phyloP scores from a whole-genome alignment of 2,797 vertebrate genomes.

The Emydoidea blandingii region DNA sequence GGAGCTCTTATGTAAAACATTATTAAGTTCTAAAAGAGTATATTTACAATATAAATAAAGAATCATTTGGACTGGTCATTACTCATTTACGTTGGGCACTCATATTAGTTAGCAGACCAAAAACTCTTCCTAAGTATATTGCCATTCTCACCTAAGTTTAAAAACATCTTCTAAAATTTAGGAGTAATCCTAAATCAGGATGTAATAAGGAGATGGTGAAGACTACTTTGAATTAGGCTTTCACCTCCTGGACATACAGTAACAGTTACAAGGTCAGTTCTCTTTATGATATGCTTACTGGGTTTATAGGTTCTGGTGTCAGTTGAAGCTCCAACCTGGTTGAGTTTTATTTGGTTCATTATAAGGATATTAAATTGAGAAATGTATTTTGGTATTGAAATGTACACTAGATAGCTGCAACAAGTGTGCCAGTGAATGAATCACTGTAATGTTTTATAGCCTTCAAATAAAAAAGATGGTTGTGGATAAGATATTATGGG shows the following conservation, averaged over 20 bases:
- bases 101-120: neutral
- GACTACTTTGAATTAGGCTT: constrained; percentile 7
- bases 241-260: neutral
- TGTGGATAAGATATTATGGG: neutral
- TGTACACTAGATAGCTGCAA: constrained; percentile 49
- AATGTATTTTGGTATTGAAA: constrained; percentile 62
- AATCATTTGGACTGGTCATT: neutral
- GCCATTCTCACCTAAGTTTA: neutral
- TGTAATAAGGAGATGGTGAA: neutral
- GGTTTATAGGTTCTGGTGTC: constrained; percentile 39
- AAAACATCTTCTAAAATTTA: neutral
- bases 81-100: neutral
- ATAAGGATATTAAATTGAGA: constrained; percentile 51
- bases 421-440: constrained; percentile 34
- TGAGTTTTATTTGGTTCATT: constrained; percentile 56
- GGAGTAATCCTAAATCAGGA: neutral
- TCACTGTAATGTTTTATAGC: constrained; percentile 47
- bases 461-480: constrained; percentile 47
- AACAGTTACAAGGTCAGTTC: constrained; percentile 19
- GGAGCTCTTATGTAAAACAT: neutral
- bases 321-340: constrained; percentile 42
- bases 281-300: constrained; percentile 10
- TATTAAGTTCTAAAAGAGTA: neutral
- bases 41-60: constrained; percentile 7
- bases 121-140: neutral